Evolutionary conservation across 2,888 invertebrate species (phyloP), one percentile per base, ranked within the genome.

Genomic region (Coelogynopora nodosa): DNA sequence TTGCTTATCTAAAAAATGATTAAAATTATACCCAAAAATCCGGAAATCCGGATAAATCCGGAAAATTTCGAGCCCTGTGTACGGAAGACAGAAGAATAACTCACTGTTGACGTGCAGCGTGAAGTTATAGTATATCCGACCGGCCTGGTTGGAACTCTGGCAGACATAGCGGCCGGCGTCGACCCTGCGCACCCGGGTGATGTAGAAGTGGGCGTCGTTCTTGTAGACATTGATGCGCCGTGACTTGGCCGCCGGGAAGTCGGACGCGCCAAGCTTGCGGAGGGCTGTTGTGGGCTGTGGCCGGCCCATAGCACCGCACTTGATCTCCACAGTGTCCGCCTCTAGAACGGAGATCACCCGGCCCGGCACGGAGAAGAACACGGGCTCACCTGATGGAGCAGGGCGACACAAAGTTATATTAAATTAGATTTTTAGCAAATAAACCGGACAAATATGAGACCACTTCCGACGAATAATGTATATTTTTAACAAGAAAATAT

Each of bases 101-200:
- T 85, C 30, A 85, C 85, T 85, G 30, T 86, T 74, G n/a, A 86
- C 86, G 28, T 86, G 30, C 28, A 86, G 80, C 0, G 86, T 82
- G 30, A 86, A 86, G 80, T 84, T 80, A 28, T 82, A 80, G 31
- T 81, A 27, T n/a, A 86, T 86, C 29, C 0, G 82, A 28, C 86
- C 86, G n/a, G 86, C 86, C 18, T 74, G 74, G 80, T 86, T 86
- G 23, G 23, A 26, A 31, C 81, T 82, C 27, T 28, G 30, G 26
- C 86, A 86, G n/a, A 80, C 74, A 27, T 86, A 86, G 31, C 28
- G 67, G 0, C 86, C 86, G 0, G 86, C 82, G 30, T 86, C 86
- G 27, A 30, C 31, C 27, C 80, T 23, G 13, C 31, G 86, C 29
- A 86, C 86, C 27, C 26, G 27, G 28, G 82, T 82, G 80, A 86